Base-by-base conservation (phyloP, 2,888 invertebrate species). In the Eurois occulta region DNA sequence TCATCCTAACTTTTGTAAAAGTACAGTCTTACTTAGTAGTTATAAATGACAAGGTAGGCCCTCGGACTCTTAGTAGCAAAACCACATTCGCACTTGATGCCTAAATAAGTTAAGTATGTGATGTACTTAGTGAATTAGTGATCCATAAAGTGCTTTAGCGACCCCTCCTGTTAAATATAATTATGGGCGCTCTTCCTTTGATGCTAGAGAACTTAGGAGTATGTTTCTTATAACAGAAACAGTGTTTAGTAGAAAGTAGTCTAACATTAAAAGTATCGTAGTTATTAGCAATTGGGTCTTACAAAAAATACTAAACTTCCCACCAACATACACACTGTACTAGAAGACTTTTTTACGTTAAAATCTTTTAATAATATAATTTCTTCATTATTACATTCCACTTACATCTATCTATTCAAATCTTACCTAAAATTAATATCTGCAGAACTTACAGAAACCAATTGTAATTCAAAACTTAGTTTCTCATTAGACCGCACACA, bases 71-170 rank as follows among this genome's bases (percentile, higher is more conserved):
- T 52, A 75, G 66, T 32, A 52, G 18, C 24, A 67, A 52, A 78
- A 28, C 70, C 28, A 67, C 16, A 79, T 52, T 69, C 41, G 43
- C 62, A 52, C 21, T 79, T 7, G 38, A 65, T 16, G n/a, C 18
- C 13, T 46, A 67, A 64, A 78, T 80, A 60, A 76, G 64, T 58
- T 35, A 64, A 28, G 32, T 48, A 52, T 66, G 46, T 83, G 35
- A 83, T 52, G 66, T 69, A 64, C 67, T 83, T 71, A 84, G 48
- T 32, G 62, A 69, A 62, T 81, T 71, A 67, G 62, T 38, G 78
- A 85, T 80, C 65, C 69, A 60, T 28, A 70, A 78, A 84, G 85
- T 72, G 72, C 69, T 70, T 60, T 55, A 55, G 67, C 55, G 72
- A 46, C 60, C 69, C 46, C 46, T 41, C 38, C 58, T 58, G 43